Base-by-base conservation (phyloP, 2,888 invertebrate genomes). In the Mimumesa dahlbomi region DNA sequence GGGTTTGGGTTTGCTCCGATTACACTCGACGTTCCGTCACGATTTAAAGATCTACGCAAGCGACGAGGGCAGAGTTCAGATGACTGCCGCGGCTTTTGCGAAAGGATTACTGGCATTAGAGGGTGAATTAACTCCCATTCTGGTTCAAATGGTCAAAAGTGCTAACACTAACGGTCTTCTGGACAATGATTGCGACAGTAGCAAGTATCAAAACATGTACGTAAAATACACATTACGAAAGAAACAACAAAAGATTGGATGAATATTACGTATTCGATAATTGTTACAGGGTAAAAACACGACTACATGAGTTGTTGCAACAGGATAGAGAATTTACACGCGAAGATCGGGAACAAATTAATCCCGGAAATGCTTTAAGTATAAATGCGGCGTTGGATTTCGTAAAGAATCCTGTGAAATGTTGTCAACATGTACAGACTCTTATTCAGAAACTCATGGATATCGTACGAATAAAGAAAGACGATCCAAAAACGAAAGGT, bases 21-120 rank as follows among this genome's bases (percentile, higher is more conserved):
- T 99, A 0, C 99, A 99, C 90, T 98, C 98, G 6, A 99, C 99
- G 0, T 99, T 98, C 91, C 94, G 99, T 0, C 99, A 99, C 90
- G 99, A 99, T 90, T 92, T 99, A 67, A 99, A 99, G 92, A 99
- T 99, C 82, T 99, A 99, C 90, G 99, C 99, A 0, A 98, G 98
- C 0, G 99, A 99, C 89, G 99, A 99, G 89, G 99, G 99, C 1
- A 92, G 99, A 61, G 99, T 99, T 1, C 99, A 99, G 90, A 99
- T 99, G 98, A 99, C 99, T 0, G 99, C 99, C 0, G 99, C 99
- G 0, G 99, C 99, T 1, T 99, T 99, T 90, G 98, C 99, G 1
- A 99, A 99, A 91, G 99, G 99, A 0, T 91, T 99, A 25, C 91
- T 99, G 6, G 99, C 99, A 0, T 89, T 99, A 52, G 99, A 99